Evolutionary conservation across 2,113 vertebrate species (phyloP).

Genomic region (Malurus cyaneus): DNA sequence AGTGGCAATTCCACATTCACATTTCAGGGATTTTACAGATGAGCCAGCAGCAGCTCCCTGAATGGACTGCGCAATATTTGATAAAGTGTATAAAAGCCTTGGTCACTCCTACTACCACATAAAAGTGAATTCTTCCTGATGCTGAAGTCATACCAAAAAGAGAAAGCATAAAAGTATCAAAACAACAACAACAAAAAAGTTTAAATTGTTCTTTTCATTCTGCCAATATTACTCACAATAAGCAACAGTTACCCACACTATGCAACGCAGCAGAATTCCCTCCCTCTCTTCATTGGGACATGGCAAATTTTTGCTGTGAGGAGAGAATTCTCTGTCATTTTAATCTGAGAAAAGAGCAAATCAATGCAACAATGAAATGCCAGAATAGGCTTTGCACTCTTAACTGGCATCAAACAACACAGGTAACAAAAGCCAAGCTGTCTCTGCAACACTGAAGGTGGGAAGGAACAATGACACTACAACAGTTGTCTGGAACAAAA

Average conservation of each 20-base stretch:
- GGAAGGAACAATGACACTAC: background rate
- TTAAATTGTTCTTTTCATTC: background rate
- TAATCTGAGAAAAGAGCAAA: background rate
- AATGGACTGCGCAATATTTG: background rate
- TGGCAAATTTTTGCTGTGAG: background rate
- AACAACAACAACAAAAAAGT: background rate
- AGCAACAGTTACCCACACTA: background rate
- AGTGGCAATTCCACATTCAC: background rate
- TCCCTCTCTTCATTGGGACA: background rate
- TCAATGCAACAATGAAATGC: background rate
- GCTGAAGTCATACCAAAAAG: background rate
- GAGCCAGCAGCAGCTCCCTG: background rate
- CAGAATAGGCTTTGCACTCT: background rate
- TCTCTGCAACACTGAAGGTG: background rate
- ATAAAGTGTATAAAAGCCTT: background rate
- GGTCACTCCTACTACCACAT: background rate
- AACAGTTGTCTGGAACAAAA: background rate
- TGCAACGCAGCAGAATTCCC: background rate
- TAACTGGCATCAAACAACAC: background rate
- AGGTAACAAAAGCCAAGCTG: background rate
- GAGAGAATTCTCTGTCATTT: background rate
- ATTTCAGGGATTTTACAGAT: slow-evolving; percentile 6
- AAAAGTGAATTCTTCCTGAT: background rate
- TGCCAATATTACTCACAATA: background rate
- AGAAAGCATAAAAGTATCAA: background rate